Percentiles rank a stretch among this genome's conserved stretches.
Evolutionary conservation across 2,888 invertebrate genomes (phyloP).

Genomic region (Hydrotaea cyrtoneurina): DNA sequence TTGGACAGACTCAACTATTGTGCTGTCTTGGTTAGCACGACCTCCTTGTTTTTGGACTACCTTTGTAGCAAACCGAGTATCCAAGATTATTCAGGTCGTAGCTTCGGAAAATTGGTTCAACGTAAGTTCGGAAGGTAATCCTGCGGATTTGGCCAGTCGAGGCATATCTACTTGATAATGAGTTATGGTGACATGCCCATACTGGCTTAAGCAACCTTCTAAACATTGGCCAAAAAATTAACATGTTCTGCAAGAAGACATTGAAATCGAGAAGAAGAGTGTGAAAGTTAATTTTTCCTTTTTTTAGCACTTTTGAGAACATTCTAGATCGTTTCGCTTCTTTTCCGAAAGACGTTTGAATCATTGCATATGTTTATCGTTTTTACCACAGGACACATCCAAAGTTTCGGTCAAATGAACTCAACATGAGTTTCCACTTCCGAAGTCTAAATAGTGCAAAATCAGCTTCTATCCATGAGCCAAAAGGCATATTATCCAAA

Average conservation of each 20-base stretch:
- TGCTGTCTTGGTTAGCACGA: slow-evolving; percentile 26
- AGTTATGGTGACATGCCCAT: slow-evolving; percentile 57
- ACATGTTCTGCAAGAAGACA: background rate
- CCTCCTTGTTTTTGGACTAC: slow-evolving; percentile 53
- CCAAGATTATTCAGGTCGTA: slow-evolving; percentile 41
- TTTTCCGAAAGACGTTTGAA: slow-evolving; percentile 38
- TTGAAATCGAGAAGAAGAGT: slow-evolving; percentile 41
- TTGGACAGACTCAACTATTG: slow-evolving; percentile 37
- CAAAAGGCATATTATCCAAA: slow-evolving; percentile 27
- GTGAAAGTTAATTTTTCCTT: slow-evolving; percentile 6
- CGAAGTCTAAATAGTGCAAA: background rate
- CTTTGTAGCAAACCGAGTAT: slow-evolving; percentile 53
- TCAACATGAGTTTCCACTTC: background rate
- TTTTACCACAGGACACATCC: slow-evolving; percentile 36
- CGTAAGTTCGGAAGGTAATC: slow-evolving; percentile 52
- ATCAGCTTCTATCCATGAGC: background rate
- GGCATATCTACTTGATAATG: slow-evolving; percentile 50
- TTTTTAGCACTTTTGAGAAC: slow-evolving; percentile 13
- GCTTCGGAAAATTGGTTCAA: slow-evolving; percentile 50
- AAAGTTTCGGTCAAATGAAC: background rate
- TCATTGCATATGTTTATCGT: slow-evolving; percentile 46
- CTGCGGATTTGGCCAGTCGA: slow-evolving; percentile 58
- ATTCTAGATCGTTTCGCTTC: slow-evolving; percentile 44
- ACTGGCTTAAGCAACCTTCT: slow-evolving; percentile 3
- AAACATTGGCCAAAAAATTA: background rate